phyloP scores from a whole-genome alignment of 2,888 invertebrate genomes.

The Cryptus armator region DNA sequence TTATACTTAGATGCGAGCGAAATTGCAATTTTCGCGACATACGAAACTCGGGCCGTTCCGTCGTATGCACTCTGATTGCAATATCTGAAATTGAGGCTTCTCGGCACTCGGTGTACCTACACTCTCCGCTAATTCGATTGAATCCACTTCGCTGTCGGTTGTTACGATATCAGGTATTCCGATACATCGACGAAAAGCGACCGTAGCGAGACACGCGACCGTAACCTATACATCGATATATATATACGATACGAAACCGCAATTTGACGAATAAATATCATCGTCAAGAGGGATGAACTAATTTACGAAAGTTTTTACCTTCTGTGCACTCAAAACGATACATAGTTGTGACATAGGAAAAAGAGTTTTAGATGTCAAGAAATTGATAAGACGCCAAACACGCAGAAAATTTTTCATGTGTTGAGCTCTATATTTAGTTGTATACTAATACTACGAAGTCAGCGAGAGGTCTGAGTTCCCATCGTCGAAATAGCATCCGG shows the following conservation, averaged over 20 bases:
- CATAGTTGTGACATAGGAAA: neutral
- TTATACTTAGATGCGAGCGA: neutral
- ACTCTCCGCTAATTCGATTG: slow-evolving; percentile 13
- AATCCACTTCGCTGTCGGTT: slow-evolving; percentile 6
- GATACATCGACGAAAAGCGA: slow-evolving; percentile 5
- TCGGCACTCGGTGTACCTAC: neutral
- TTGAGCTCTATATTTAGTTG: slow-evolving; percentile 66
- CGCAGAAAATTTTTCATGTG: slow-evolving; percentile 49
- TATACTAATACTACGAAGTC: slow-evolving; percentile 56
- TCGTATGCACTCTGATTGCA: neutral
- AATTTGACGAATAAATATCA: neutral
- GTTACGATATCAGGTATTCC: neutral
- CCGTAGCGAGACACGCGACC: neutral
- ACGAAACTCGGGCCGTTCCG: neutral
- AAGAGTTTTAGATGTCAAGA: neutral
- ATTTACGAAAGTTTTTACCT: neutral
- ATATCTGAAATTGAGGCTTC: slow-evolving; percentile 5
- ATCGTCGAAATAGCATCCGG: slow-evolving; percentile 78
- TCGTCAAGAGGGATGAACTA: neutral
- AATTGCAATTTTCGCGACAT: too few relatives aligned
- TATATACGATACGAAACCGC: neutral
- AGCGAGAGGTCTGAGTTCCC: slow-evolving; percentile 73
- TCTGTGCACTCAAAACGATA: neutral
- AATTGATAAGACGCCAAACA: slow-evolving; percentile 67
- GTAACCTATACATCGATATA: neutral